A percentile compares a stretch with the other conserved stretches of the same genome.
Conservation (phyloP, 1,140 invertebrate species). For the Gonioctena quinquepunctata region DNA sequence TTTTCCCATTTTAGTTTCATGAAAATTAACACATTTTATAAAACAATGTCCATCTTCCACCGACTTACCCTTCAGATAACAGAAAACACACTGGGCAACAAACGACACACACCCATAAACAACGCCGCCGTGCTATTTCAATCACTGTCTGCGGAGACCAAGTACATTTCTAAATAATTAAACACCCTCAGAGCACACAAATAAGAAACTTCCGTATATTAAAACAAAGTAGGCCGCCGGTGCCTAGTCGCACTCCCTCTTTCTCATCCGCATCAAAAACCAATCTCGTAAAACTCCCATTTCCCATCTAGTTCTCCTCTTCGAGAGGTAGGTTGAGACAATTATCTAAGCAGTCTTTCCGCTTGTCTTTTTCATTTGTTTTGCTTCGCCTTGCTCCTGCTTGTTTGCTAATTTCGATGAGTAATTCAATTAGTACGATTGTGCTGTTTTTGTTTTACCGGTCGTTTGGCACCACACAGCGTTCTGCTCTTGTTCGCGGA, state of each 20-base stretch:
- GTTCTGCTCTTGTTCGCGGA: not conserved
- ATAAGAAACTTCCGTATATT: not conserved
- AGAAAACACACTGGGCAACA: too few relatives aligned
- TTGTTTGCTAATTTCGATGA: conserved; percentile 13
- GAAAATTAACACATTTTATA: too few relatives aligned
- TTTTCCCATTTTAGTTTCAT: too few relatives aligned
- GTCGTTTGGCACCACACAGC: not conserved
- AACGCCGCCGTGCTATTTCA: not conserved
- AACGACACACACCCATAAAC: not conserved
- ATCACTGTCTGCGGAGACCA: not conserved
- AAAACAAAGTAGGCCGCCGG: not conserved
- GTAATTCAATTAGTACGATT: conserved; percentile 9
- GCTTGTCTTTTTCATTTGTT: conserved; percentile 1
- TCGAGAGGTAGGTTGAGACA: not conserved
- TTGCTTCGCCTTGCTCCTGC: not conserved
- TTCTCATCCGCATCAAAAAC: not conserved
- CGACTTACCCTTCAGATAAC: too few relatives aligned
- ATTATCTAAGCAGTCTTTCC: conserved; percentile 10
- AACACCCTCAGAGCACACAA: not conserved
- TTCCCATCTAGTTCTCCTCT: not conserved
- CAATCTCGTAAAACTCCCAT: not conserved
- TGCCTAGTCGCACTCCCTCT: not conserved
- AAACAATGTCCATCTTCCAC: too few relatives aligned
- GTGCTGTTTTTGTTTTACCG: conserved; percentile 3
- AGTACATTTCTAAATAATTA: not conserved